Evolutionary conservation across 2,113 vertebrate species (phyloP).

Genomic region (Leucoraja erinaceus): DNA sequence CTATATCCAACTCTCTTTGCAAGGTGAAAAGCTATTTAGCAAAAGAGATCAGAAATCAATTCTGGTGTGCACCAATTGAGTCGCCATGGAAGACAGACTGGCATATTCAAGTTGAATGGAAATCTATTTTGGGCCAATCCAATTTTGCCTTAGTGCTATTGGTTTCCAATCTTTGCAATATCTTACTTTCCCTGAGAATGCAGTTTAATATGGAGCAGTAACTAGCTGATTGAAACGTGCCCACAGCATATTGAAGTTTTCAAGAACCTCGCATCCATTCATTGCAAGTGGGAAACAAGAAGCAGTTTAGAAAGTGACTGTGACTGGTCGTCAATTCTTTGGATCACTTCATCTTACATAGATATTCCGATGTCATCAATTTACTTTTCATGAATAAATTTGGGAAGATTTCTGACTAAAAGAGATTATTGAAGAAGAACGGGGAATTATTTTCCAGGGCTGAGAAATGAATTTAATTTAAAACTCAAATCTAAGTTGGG

Average conservation of each 20-base stretch:
- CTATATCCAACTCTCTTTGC: not conserved
- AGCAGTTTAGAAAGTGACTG: conserved; percentile 15
- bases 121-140: conserved; percentile 25
- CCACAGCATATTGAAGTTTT: conserved; percentile 25
- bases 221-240: conserved; percentile 28
- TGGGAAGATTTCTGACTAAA: conserved; percentile 6
- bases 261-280: not conserved
- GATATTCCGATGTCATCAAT: conserved; percentile 4
- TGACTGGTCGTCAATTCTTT: not conserved
- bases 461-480: conserved; percentile 17
- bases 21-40: not conserved
- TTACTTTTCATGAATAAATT: conserved; percentile 35
- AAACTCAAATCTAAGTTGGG: not conserved
- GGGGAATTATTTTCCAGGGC: not conserved
- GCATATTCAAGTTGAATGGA: conserved; percentile 14
- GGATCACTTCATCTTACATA: conserved; percentile 16
- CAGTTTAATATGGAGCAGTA: conserved; percentile 26
- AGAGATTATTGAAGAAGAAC: not conserved
- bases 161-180: not conserved
- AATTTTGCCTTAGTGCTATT: conserved; percentile 28
- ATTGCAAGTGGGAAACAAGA: conserved; percentile 26
- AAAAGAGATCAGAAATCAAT: conserved; percentile 6
- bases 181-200: not conserved
- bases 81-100: not conserved
- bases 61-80: not conserved